These are phyloP conservation scores for Eurytoma adleriae DNA, from an alignment of 2,888 invertebrate species.

Conservation along the genomic window DNA sequence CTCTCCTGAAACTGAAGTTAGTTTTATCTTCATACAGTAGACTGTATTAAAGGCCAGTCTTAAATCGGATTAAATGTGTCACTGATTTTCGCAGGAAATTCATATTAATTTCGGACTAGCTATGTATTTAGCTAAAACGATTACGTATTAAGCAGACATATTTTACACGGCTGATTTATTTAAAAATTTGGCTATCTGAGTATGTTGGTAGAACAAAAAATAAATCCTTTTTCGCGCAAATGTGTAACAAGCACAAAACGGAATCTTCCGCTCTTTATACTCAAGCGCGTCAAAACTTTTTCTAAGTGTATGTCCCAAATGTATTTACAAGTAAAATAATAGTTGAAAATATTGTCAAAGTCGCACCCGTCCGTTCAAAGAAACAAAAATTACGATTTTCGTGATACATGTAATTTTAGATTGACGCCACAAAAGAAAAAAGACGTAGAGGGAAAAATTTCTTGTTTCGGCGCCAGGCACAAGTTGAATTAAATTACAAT, in stretches of 20 bases:
- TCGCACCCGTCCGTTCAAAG: slow-evolving; percentile 42
- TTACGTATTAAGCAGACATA: neutral
- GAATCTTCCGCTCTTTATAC: slow-evolving; percentile 3
- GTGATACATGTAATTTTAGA: neutral
- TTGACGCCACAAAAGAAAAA: neutral
- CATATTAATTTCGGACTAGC: slow-evolving; percentile 1
- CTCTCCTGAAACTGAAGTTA: slow-evolving; percentile 11
- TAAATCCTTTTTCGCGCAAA: neutral
- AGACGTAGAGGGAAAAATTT: slow-evolving; percentile 5
- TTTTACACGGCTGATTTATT: neutral
- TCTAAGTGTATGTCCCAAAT: slow-evolving; percentile 30
- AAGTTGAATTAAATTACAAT: slow-evolving; percentile 31
- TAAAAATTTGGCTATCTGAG: slow-evolving; percentile 11
- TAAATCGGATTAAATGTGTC: slow-evolving; percentile 5
- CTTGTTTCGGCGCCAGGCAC: slow-evolving; percentile 31
- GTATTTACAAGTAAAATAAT: slow-evolving; percentile 17
- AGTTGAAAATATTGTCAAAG: slow-evolving; percentile 9
- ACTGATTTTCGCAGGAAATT: slow-evolving; percentile 15
- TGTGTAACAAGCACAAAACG: slow-evolving; percentile 25
- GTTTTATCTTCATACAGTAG: slow-evolving; percentile 15
- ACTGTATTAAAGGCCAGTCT: slow-evolving; percentile 2
- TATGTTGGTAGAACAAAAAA: slow-evolving; percentile 9
- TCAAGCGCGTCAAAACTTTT: slow-evolving; percentile 20
- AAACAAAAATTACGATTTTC: slow-evolving; percentile 26
- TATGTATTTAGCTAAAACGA: slow-evolving; percentile 9